phyloP scores from a whole-genome alignment of 2,797 vertebrate genomes.

The Xenops minutus region DNA sequence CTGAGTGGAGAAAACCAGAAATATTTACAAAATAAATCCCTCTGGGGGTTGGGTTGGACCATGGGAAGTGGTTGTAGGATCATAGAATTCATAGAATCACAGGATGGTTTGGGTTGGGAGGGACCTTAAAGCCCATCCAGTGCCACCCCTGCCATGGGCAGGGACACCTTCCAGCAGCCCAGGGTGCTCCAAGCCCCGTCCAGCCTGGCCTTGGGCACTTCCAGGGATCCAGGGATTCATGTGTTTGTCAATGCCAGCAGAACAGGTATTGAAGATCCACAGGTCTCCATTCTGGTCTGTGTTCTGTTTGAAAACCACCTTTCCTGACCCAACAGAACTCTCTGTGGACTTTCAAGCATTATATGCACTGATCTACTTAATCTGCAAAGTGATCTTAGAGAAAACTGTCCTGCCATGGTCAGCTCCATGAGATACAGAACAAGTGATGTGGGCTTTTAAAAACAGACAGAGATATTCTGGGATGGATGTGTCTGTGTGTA shows the following conservation, averaged over 20 bases:
- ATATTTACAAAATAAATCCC: background rate
- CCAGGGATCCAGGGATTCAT: background rate
- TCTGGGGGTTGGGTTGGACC: background rate
- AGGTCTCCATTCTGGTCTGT: background rate
- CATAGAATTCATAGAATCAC: background rate
- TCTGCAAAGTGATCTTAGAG: background rate
- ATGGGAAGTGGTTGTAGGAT: background rate
- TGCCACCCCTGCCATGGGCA: background rate
- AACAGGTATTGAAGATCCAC: background rate
- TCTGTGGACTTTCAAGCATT: background rate
- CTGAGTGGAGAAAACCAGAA: background rate
- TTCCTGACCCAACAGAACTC: background rate
- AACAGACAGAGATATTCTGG: background rate
- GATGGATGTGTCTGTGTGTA: background rate
- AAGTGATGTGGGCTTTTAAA: background rate
- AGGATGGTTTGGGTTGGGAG: background rate
- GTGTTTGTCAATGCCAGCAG: background rate
- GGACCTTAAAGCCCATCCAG: background rate
- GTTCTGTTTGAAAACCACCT: background rate
- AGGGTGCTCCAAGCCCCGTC: accelerated
- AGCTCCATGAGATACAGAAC: background rate
- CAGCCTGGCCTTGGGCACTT: background rate
- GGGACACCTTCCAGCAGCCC: accelerated
- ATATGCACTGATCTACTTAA: background rate
- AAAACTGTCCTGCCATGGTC: background rate